Base-by-base conservation (phyloP, 64 coral and sea anemone genomes). In the Porites lutea region DNA sequence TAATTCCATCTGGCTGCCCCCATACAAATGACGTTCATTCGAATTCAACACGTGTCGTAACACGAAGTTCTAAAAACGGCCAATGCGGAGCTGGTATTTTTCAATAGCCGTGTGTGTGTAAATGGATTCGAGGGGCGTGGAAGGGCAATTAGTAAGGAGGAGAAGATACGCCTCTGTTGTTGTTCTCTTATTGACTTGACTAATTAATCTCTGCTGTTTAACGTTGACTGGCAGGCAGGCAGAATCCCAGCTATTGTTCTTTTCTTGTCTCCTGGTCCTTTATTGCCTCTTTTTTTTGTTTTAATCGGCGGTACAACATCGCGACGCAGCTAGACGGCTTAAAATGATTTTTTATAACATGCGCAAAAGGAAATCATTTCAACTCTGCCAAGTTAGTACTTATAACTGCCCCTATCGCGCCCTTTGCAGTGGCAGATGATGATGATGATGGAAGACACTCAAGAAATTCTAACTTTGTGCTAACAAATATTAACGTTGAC, bases 61-160 rank as follows among this genome's bases (percentile, higher is more conserved):
- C 92, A 88, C 75, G 53, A 62, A 57, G 18, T 51, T 66, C 78
- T 74, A 72, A 70, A 94, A 77, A 82, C 60, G 52, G 79, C 90
- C 90, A 96, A 86, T 96, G 61, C 75, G 47, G 74, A 52, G 49
- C 69, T 66, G 74, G 87, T 65, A 73, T 71, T 50, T 94, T 71
- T 89, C 78, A 94, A 94, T 83, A 48, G 86, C 50, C 45, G 15
- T 52, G 86, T 88, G 92, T 80, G 20, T 69, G 27, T 37, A 37
- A 90, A 96, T 79, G 77, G 82, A 85, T 22, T 52, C 13, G 73
- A 65, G 92, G 90, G 95, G 95, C 82, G 95, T 93, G 89, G 88
- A 88, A 22, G 86, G 59, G 6, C 65, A 97, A 97, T 97, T 93
- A 94, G 80, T 82, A 69, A 83, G 95, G 95, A 94, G 95, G 95